Conservation (phyloP, 1,140 invertebrate genomes). For the Lucilia cuprina region DNA sequence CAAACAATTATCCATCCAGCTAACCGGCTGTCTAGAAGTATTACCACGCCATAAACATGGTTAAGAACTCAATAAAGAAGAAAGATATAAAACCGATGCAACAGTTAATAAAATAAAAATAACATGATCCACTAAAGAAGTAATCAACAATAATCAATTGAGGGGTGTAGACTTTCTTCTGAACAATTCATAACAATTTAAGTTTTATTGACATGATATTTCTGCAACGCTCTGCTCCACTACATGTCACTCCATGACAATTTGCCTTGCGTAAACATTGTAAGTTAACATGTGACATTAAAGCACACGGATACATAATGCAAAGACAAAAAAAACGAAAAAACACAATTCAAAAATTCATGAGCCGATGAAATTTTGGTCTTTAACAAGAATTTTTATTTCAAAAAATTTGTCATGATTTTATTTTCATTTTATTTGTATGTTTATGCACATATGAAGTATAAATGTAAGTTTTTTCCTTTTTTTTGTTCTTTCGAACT, state of each 20-base stretch:
- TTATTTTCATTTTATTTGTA: neutral
- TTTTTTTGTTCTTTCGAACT: neutral
- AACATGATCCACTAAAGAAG: neutral
- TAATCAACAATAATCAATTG: slow-evolving; percentile 18
- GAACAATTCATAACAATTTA: slow-evolving; percentile 30
- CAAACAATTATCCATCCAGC: neutral
- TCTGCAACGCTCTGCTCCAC: neutral
- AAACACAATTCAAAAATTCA: neutral
- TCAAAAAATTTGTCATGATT: neutral
- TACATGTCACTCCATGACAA: neutral
- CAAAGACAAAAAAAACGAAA: neutral
- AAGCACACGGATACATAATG: neutral
- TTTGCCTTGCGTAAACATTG: neutral
- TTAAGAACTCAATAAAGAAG: slow-evolving; percentile 17
- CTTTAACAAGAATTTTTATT: slow-evolving; percentile 3
- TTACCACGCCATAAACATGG: neutral
- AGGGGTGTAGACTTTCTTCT: slow-evolving; percentile 16
- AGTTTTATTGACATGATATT: slow-evolving; percentile 20
- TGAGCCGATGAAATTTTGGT: neutral
- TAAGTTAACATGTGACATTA: neutral
- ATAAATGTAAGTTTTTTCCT: neutral
- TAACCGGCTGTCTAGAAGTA: neutral
- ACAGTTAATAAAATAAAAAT: neutral
- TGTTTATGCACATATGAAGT: neutral
- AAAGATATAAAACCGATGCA: slow-evolving; percentile 3